Percentiles rank a stretch among this genome's conserved stretches.
These are phyloP conservation scores for Drosophila acutilabella DNA, from an alignment of 2,888 invertebrate genomes.

Conservation along the genomic window DNA sequence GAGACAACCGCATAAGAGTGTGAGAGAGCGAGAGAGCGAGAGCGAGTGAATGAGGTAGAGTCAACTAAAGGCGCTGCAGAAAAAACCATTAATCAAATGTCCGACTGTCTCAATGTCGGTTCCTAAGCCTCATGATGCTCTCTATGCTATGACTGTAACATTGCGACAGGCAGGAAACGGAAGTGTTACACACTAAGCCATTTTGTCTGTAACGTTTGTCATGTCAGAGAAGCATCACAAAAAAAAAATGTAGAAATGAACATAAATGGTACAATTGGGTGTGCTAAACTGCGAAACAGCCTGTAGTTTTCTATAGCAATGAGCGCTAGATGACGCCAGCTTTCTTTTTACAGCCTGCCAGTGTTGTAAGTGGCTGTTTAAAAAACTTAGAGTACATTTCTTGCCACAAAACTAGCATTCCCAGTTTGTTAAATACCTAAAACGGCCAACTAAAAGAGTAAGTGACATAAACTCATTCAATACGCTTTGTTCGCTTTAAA, in stretches of 20 bases:
- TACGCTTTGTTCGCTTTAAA: background rate
- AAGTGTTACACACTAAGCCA: conserved; percentile 74
- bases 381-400: too few relatives aligned
- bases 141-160: conserved; percentile 17
- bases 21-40: background rate
- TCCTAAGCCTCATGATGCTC: conserved; percentile 22
- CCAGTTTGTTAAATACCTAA: background rate
- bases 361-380: too few relatives aligned
- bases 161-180: conserved; percentile 59
- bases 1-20: background rate
- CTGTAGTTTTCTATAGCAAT: background rate
- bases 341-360: too few relatives aligned
- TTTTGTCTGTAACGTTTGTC: conserved; percentile 68
- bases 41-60: background rate
- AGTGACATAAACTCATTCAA: background rate
- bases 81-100: conserved; percentile 76
- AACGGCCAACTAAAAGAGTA: background rate
- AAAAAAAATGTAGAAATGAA: conserved; percentile 1
- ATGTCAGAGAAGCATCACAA: conserved; percentile 40
- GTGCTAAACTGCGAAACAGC: background rate
- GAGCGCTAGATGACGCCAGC: conserved; percentile 1
- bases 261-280: background rate
- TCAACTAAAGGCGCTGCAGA: conserved; percentile 40
- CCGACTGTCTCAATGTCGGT: conserved; percentile 27
- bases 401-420: background rate